Conservation (phyloP, 2,888 invertebrate genomes). For the Scaeva pyrastri region DNA sequence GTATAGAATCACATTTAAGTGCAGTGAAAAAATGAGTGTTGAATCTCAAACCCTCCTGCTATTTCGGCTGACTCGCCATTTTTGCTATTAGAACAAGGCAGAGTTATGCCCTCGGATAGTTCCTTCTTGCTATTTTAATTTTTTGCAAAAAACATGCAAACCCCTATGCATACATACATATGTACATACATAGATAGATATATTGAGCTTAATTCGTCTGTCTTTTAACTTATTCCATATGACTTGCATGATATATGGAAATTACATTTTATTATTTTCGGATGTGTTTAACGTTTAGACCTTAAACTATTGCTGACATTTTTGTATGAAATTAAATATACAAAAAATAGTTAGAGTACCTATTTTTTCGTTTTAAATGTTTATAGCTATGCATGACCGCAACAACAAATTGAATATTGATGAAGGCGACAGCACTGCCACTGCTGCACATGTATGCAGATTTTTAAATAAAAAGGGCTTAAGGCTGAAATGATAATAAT, state of each 20-base stretch:
- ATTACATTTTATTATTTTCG: slow-evolving; percentile 70
- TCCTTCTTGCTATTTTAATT: slow-evolving; percentile 13
- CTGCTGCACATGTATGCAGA: neutral
- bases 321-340: slow-evolving; percentile 57
- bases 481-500: slow-evolving; percentile 65
- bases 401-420: slow-evolving; percentile 70
- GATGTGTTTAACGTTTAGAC: slow-evolving; percentile 62
- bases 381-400: slow-evolving; percentile 12
- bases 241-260: slow-evolving; percentile 63
- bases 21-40: slow-evolving; percentile 61
- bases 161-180: too few species aligned
- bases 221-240: slow-evolving; percentile 6
- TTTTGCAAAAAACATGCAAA: slow-evolving; percentile 62
- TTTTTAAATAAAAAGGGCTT: slow-evolving; percentile 48
- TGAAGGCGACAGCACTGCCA: slow-evolving; percentile 22
- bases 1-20: slow-evolving; percentile 40
- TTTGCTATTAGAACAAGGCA: slow-evolving; percentile 17
- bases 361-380: slow-evolving; percentile 49
- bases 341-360: slow-evolving; percentile 48
- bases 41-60: slow-evolving; percentile 49
- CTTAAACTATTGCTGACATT: slow-evolving; percentile 65
- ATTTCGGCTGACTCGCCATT: slow-evolving; percentile 55
- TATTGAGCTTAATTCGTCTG: too few species aligned
- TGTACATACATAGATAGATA: too few species aligned
- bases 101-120: slow-evolving; percentile 32